Base-by-base conservation (phyloP, 1,140 invertebrate genomes). In the Varroa destructor region DNA sequence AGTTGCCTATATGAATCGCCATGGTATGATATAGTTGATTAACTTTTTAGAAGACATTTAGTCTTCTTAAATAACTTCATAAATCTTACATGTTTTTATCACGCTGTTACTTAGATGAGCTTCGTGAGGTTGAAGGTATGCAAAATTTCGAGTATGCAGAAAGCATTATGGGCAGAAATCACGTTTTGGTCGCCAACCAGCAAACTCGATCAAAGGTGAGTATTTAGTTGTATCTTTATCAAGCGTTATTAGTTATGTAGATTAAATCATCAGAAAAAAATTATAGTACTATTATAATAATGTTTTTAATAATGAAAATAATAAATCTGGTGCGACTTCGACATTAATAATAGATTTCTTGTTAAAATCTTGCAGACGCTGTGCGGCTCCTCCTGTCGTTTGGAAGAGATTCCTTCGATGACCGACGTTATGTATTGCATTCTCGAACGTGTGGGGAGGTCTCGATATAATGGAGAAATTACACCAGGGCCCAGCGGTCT, bases 401-500 rank as follows among this genome's bases (percentile, higher is more conserved):
- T 40, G 61, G 61, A 67, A 5, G 61, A 67, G 2, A 67, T 67
- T 1, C 46, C 61, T 1, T 67, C 61, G 37, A 67, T 67, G 61
- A 67, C 40, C n/a, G 61, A 40, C 37, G 36, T 67, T 10, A 77
- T n/a, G 74, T 92, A 89, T 77, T 86, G 86, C 74, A 81, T 91
- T 40, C 78, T 90, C 43, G 90, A 92, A 81, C 79, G 85, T 76
- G 85, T 92, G 72, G 89, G 87, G n/a, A 82, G 88, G 74, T 79
- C 85, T 37, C 81, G 89, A 25, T 82, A 84, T 72, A 82, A 84
- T 75, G 89, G 89, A 0, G 87, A 88, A 78, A 80, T 86, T 6
- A 88, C 87, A 14, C 81, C 84, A 51, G 88, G 88, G 55, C 84
- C 84, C 74, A 77, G 81, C 40, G 84, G 85, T 74, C 77, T 87